Conservation (phyloP, 2,888 invertebrate genomes). For the Clivina fossor region DNA sequence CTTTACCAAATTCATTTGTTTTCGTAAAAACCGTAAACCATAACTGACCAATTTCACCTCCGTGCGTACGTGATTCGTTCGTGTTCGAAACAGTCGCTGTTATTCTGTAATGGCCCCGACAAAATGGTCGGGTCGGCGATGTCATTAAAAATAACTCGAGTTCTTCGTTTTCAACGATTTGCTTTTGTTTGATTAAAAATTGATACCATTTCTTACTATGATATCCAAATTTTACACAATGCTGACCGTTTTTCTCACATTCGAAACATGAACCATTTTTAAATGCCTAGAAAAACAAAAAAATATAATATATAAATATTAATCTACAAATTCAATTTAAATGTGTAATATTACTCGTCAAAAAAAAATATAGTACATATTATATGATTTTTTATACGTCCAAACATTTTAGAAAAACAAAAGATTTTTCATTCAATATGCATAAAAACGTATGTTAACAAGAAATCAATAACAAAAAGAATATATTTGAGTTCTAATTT, state of each 20-base stretch:
- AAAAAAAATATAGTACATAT: too few species aligned
- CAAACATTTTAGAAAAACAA: too few species aligned
- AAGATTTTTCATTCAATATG: too few species aligned
- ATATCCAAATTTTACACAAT: conserved; percentile 71
- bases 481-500: too few species aligned
- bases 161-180: conserved; percentile 56
- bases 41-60: conserved; percentile 77
- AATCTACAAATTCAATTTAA: too few species aligned
- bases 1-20: conserved; percentile 56
- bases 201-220: conserved; percentile 61
- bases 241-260: conserved; percentile 65
- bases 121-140: conserved; percentile 69
- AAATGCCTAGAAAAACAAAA: conserved; percentile 59
- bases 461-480: too few species aligned
- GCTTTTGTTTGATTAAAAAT: conserved; percentile 52
- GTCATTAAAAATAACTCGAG: conserved; percentile 74
- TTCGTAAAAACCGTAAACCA: conserved; percentile 66
- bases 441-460: too few species aligned
- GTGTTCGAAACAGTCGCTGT: conserved; percentile 73
- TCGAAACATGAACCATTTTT: conserved; percentile 69
- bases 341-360: too few species aligned
- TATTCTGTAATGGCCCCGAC: conserved; percentile 78
- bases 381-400: too few species aligned
- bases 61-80: conserved; percentile 69
- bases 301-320: conserved; percentile 24